Base-by-base conservation (phyloP, 1,140 invertebrate genomes). In the Bradysia coprophila region DNA sequence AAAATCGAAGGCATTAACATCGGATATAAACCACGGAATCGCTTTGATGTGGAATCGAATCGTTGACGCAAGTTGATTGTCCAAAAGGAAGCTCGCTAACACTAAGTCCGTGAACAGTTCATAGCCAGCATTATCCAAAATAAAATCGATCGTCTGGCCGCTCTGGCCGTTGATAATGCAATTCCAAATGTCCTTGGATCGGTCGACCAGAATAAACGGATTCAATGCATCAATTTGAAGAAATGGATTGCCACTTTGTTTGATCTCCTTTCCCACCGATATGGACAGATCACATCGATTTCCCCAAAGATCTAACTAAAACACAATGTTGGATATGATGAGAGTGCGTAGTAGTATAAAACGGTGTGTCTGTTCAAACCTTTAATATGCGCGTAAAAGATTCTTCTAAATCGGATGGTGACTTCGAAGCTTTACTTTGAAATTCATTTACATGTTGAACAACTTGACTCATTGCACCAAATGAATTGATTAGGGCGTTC, bases 1-100 rank as follows among this genome's bases (percentile, higher is more conserved):
- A 39, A 94, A 78, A 66, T 98, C 94, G 5, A 61, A 51, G 16
- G 49, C 49, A 6, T 76, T 87, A 1, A 81, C 80, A 61, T 98
- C 95, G 9, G 93, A 98, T 2, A 98, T 76, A 60, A 88, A 98
- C 95, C 95, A 98, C 0, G 94, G 93, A 48, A 90, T 79, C 9
- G 68, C 65, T 68, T 98, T 98, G 0, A 81, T 76, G 59, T 94
- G 78, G 50, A 98, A 84, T 43, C 79, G 63, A 33, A 98, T 67
- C 62, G 72, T 73, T 22, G 66, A 57, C 1, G 76, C 79, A 15
- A 89, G 61, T 33, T 73, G 68, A 41, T 73, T 65, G 13, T 67
- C 56, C 19, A 83, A 57, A 3, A 98, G 59, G 51, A 82, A 86
- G 48, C 84, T 77, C 11, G 85, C 82, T 10, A 98, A 56, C 56